A percentile compares a stretch with the other conserved stretches of the same genome.
Conservation (phyloP, 1,140 invertebrate genomes). For the Antheraea pernyi region DNA sequence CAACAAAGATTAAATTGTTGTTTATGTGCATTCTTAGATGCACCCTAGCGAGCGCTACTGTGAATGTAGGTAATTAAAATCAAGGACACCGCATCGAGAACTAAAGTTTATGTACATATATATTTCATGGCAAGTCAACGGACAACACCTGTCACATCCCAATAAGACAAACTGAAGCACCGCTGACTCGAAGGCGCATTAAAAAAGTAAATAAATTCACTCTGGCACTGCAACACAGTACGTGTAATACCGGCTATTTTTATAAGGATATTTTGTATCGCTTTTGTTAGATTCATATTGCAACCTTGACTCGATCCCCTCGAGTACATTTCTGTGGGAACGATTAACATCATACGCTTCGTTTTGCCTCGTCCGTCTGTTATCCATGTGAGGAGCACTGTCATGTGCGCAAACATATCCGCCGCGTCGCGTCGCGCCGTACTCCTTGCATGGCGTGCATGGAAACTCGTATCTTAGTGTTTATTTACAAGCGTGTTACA, state of each 20-base stretch:
- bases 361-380: conserved; percentile 56
- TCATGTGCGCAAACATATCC: conserved; percentile 46
- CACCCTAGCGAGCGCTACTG: neutral
- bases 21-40: neutral
- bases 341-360: conserved; percentile 52
- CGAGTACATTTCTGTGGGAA: conserved; percentile 60
- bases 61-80: neutral
- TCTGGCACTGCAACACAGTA: conserved; percentile 32
- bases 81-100: neutral
- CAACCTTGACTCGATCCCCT: conserved; percentile 63
- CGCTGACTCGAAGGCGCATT: conserved; percentile 12
- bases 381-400: conserved; percentile 50
- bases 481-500: conserved; percentile 50
- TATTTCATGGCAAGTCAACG: conserved; percentile 28
- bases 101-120: neutral
- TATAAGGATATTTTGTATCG: conserved; percentile 15
- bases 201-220: conserved; percentile 36
- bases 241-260: conserved; percentile 49
- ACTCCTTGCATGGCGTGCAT: conserved; percentile 21
- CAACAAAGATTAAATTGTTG: neutral
- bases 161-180: conserved; percentile 22
- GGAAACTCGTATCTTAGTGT: conserved; percentile 32
- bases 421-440: conserved; percentile 23
- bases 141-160: conserved; percentile 48
- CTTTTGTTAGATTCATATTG: conserved; percentile 64